Conservation (phyloP, 1,140 invertebrate genomes). For the Meloidogyne floridensis region DNA sequence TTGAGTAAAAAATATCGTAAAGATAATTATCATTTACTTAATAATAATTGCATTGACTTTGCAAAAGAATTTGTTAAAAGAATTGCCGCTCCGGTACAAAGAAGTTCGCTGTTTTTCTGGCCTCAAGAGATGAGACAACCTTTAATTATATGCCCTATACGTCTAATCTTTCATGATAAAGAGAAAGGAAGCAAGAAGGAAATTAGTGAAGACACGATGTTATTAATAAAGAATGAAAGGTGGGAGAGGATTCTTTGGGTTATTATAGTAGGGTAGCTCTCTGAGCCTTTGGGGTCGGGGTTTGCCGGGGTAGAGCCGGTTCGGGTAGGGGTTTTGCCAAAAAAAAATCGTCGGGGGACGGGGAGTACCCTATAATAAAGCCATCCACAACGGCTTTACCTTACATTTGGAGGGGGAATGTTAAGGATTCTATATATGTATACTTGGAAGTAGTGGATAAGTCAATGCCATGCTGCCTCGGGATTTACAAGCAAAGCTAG, state of each 20-base stretch:
- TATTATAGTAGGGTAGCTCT: too few species aligned
- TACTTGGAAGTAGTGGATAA: too few species aligned
- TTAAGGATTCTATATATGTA: too few species aligned
- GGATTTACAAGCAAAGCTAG: too few species aligned
- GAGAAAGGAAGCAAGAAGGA: neutral
- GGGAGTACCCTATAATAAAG: too few species aligned
- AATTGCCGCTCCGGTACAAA: slow-evolving; percentile 11
- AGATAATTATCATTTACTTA: slow-evolving; percentile 24
- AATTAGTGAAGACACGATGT: neutral
- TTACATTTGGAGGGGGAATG: too few species aligned
- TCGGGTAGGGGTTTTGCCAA: too few species aligned
- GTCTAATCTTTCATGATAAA: slow-evolving; percentile 1
- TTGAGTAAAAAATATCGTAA: slow-evolving; percentile 10
- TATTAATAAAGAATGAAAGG: slow-evolving; percentile 9
- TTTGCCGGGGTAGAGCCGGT: too few species aligned
- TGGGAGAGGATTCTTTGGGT: neutral
- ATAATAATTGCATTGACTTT: slow-evolving; percentile 29
- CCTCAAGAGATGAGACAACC: slow-evolving; percentile 29
- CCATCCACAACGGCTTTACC: too few species aligned
- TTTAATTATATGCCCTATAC: slow-evolving; percentile 20
- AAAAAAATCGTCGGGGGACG: too few species aligned
- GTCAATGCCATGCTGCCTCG: too few species aligned
- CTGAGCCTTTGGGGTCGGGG: too few species aligned
- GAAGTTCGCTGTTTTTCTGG: slow-evolving; percentile 18
- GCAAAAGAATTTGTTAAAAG: slow-evolving; percentile 22